phyloP scores from a whole-genome alignment of 2,888 invertebrate species.

The Axea sp. region DNA sequence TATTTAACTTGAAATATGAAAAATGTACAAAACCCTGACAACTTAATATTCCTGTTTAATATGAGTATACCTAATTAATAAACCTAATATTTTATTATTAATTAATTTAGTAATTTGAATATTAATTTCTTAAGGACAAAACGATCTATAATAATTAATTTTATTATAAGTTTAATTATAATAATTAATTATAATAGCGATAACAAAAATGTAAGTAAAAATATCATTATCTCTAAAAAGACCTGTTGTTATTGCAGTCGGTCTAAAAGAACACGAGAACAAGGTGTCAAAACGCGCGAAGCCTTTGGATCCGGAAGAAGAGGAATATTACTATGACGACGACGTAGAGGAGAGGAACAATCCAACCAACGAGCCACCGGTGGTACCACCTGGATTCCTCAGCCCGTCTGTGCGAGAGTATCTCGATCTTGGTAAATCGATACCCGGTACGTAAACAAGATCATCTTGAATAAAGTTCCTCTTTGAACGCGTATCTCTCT shows the following conservation, averaged over 20 bases:
- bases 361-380: conserved; percentile 80
- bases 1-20: too few relatives aligned
- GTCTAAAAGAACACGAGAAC: conserved; percentile 62
- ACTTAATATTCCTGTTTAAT: too few relatives aligned
- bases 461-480: conserved; percentile 65
- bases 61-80: too few relatives aligned
- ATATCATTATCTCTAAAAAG: too few relatives aligned
- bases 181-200: too few relatives aligned
- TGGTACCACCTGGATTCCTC: conserved; percentile 88
- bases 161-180: too few relatives aligned
- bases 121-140: too few relatives aligned
- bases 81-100: too few relatives aligned
- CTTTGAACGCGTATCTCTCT: conserved; percentile 56
- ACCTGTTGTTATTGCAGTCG: conserved; percentile 49
- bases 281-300: conserved; percentile 79
- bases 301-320: conserved; percentile 77
- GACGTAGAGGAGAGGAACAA: conserved; percentile 79
- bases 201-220: too few relatives aligned
- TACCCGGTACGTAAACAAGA: conserved; percentile 85
- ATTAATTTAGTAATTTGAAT: too few relatives aligned
- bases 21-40: too few relatives aligned
- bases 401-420: conserved; percentile 92
- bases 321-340: conserved; percentile 80
- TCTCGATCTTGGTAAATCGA: conserved; percentile 92
- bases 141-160: too few relatives aligned